A percentile compares a stretch with the other conserved stretches of the same genome.
Conservation (phyloP, 2,888 invertebrate species). For the Pycnomerus fuliginosus region DNA sequence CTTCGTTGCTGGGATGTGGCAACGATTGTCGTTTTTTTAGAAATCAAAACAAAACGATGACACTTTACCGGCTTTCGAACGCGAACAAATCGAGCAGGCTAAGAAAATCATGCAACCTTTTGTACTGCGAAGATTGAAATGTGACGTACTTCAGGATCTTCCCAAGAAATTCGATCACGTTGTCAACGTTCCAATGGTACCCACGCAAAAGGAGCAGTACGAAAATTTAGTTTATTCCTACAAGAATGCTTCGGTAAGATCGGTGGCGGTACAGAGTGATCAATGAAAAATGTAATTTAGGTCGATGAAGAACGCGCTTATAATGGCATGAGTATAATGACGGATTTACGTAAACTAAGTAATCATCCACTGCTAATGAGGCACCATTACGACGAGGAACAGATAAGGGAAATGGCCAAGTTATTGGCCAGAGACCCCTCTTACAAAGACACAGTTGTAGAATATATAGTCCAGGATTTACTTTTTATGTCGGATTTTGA, state of each 20-base stretch:
- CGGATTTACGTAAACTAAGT: conserved; percentile 90
- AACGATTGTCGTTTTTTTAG: conserved; percentile 39
- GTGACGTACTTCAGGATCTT: conserved; percentile 81
- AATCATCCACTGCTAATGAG: conserved; percentile 90
- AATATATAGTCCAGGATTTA: conserved; percentile 85
- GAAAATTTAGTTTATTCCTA: conserved; percentile 66
- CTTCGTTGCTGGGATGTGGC: conserved; percentile 19
- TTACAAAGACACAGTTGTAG: conserved; percentile 74
- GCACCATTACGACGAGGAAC: conserved; percentile 67
- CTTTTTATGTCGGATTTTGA: conserved; percentile 89
- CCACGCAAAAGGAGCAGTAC: conserved; percentile 74
- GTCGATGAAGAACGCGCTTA: conserved; percentile 39
- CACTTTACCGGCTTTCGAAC: conserved; percentile 77
- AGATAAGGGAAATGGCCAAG: conserved; percentile 67
- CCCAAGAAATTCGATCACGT: conserved; percentile 79
- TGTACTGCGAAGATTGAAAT: conserved; percentile 82
- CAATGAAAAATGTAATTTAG: conserved; percentile 1
- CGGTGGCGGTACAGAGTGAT: not conserved
- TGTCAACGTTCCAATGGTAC: conserved; percentile 67
- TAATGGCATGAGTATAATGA: conserved; percentile 79
- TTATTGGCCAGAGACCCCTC: conserved; percentile 64
- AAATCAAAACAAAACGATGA: conserved; percentile 61
- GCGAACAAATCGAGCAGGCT: conserved; percentile 87
- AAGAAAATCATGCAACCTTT: conserved; percentile 97
- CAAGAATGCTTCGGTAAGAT: not conserved